Evolutionary conservation across 2,797 vertebrate species (phyloP).

Genomic region (Falco biarmicus): DNA sequence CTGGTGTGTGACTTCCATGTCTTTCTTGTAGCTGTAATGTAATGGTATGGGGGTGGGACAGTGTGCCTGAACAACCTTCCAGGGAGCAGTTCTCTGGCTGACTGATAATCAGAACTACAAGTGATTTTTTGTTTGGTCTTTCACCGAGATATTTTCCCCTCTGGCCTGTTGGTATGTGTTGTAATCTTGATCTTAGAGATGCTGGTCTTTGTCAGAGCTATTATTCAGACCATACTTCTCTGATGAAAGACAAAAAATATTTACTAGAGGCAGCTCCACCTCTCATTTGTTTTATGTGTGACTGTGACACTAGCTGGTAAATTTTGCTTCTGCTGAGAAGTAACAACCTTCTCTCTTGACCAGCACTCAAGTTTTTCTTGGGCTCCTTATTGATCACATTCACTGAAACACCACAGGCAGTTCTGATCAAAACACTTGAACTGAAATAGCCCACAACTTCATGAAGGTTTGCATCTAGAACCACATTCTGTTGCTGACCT

Average conservation of each 20-base stretch:
- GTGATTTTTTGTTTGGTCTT: slow-evolving; percentile 9
- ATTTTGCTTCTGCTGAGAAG: neutral
- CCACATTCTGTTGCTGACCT: neutral
- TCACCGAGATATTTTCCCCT: neutral
- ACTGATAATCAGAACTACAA: slow-evolving; percentile 26
- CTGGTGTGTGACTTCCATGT: slow-evolving; percentile 59
- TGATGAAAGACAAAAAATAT: slow-evolving; percentile 26
- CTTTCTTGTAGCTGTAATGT: slow-evolving; percentile 49
- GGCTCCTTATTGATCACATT: neutral
- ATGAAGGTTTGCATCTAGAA: neutral
- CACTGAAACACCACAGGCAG: neutral
- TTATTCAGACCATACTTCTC: neutral
- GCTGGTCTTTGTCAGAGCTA: slow-evolving; percentile 22
- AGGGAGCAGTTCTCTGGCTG: neutral
- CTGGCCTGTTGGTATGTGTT: slow-evolving; percentile 11
- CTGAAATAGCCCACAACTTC: neutral
- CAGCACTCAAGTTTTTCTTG: neutral
- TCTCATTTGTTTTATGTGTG: neutral
- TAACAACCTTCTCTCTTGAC: neutral
- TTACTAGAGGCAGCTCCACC: slow-evolving; percentile 10
- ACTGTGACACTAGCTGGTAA: neutral
- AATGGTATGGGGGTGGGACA: neutral
- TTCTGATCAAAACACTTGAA: neutral
- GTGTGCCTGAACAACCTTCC: neutral
- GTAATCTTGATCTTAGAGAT: slow-evolving; percentile 8